Evolutionary conservation across 2,888 invertebrate genomes (phyloP).

Genomic region (Neoitamus cyanurus): DNA sequence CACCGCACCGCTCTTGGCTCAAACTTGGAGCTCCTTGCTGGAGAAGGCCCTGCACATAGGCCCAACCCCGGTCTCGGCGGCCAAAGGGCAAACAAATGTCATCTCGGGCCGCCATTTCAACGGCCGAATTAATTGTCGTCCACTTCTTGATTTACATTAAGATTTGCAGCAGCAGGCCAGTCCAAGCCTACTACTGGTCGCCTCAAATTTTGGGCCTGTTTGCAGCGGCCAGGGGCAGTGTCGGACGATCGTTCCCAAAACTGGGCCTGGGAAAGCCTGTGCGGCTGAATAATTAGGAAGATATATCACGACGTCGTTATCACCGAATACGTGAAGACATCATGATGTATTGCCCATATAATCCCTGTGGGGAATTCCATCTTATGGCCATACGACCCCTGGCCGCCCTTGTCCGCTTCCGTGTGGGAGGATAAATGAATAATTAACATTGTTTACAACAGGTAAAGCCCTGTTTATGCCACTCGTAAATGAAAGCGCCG

Average conservation of each 20-base stretch:
- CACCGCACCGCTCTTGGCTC: background rate
- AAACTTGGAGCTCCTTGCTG: background rate
- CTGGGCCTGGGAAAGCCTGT: background rate
- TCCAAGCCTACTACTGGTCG: background rate
- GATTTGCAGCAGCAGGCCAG: background rate
- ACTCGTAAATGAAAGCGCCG: background rate
- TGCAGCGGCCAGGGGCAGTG: background rate
- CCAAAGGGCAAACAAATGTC: slow-evolving; percentile 9
- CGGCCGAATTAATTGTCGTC: background rate
- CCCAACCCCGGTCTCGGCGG: background rate
- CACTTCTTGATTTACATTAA: background rate
- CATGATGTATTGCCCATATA: slow-evolving; percentile 8
- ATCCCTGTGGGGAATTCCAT: slow-evolving; percentile 11
- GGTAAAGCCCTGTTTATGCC: slow-evolving; percentile 17
- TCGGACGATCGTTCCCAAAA: background rate
- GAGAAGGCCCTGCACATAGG: background rate
- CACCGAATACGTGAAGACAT: slow-evolving; percentile 30
- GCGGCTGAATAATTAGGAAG: slow-evolving; percentile 7
- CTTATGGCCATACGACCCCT: background rate
- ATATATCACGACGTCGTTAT: slow-evolving; percentile 31
- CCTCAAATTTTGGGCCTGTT: background rate
- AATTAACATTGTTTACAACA: slow-evolving; percentile 29
- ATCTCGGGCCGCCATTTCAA: background rate
- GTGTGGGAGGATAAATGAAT: slow-evolving; percentile 19
- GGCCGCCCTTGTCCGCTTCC: background rate